phyloP scores from a whole-genome alignment of 2,888 invertebrate species.

The Sphecodes monilicornis region DNA sequence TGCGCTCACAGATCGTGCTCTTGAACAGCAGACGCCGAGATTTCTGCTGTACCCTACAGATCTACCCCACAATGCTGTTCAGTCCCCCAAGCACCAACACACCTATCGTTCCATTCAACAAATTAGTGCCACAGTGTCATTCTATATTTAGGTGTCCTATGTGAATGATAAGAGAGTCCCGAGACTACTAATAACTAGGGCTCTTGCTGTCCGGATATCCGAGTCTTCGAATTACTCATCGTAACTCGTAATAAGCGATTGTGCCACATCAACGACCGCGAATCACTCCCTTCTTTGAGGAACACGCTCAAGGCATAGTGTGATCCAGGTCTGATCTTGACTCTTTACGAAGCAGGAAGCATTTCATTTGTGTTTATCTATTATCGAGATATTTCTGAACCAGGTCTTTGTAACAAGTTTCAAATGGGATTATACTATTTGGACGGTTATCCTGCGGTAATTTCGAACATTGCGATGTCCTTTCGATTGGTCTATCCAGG shows the following conservation, averaged over 20 bases:
- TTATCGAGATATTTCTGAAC: neutral
- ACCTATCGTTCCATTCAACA: constrained; percentile 82
- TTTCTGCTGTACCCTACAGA: constrained; percentile 75
- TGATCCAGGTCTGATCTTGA: constrained; percentile 51
- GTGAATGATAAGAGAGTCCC: constrained; percentile 63
- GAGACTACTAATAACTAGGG: constrained; percentile 56
- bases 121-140: constrained; percentile 83
- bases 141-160: constrained; percentile 80
- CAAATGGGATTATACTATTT: neutral
- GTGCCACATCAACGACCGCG: constrained; percentile 60
- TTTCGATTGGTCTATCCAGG: neutral
- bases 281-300: constrained; percentile 59
- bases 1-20: constrained; percentile 59
- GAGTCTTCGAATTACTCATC: constrained; percentile 1
- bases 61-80: constrained; percentile 75
- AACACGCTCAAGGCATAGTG: constrained; percentile 32
- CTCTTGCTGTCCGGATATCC: neutral
- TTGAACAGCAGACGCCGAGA: constrained; percentile 68
- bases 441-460: neutral
- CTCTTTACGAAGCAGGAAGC: constrained; percentile 13
- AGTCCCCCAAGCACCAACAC: constrained; percentile 79
- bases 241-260: constrained; percentile 42
- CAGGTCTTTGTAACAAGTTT: neutral
- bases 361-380: neutral
- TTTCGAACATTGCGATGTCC: neutral